Percentiles rank a stretch among this genome's conserved stretches.
Conservation (phyloP, 2,888 invertebrate species). For the Graphium colonna region DNA sequence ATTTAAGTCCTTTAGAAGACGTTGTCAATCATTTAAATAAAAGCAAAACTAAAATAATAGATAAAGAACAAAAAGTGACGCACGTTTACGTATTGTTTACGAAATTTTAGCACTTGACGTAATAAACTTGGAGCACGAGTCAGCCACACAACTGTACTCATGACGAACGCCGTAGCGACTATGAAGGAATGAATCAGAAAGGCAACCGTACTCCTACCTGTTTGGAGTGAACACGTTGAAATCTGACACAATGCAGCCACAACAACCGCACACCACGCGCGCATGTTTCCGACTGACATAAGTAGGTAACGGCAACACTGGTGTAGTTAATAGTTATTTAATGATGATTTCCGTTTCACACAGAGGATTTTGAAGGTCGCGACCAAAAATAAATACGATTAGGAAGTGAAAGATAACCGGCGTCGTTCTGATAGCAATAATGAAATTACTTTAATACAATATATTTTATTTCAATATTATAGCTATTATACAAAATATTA, state of each 20-base stretch:
- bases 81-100: too few relatives aligned
- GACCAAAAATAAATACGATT: neutral
- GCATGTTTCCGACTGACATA: slow-evolving; percentile 42
- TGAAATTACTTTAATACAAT: too few relatives aligned
- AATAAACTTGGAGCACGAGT: too few relatives aligned
- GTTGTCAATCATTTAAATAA: too few relatives aligned
- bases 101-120: too few relatives aligned
- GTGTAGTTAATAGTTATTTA: neutral
- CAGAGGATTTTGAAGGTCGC: neutral
- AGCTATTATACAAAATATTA: too few relatives aligned
- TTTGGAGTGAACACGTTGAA: slow-evolving; percentile 33
- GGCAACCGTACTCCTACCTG: slow-evolving; percentile 31
- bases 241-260: slow-evolving; percentile 26
- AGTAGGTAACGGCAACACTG: neutral
- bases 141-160: neutral
- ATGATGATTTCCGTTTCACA: neutral
- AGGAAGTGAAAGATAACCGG: neutral
- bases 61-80: too few relatives aligned
- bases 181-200: neutral
- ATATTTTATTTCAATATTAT: too few relatives aligned
- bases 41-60: too few relatives aligned
- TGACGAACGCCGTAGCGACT: neutral
- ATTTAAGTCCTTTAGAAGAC: too few relatives aligned
- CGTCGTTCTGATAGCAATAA: too few relatives aligned
- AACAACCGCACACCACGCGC: slow-evolving; percentile 31